These are phyloP conservation scores for Phalacrocorax carbo DNA, from an alignment of 2,113 vertebrate species.

Conservation along the genomic window DNA sequence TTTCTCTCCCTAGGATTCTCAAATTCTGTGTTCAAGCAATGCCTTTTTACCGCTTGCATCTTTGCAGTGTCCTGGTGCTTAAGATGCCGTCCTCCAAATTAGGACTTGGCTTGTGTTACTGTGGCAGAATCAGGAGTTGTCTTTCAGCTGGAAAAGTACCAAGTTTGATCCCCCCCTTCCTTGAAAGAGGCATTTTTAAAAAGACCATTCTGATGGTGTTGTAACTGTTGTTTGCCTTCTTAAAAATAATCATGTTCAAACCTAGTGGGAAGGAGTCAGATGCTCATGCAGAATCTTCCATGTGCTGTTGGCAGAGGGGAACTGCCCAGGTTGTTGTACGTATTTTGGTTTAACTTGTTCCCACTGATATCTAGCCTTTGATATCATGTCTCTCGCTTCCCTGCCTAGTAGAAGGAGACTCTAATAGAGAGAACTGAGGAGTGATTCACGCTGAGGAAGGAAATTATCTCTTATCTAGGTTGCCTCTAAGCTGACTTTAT, in stretches of 20 bases:
- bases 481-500: constrained; percentile 34
- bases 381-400: neutral
- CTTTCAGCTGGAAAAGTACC: constrained; percentile 34
- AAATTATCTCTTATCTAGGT: constrained; percentile 44
- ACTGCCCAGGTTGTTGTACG: neutral
- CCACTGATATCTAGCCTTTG: neutral
- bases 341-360: constrained; percentile 22
- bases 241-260: neutral
- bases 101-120: neutral
- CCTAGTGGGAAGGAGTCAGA: neutral
- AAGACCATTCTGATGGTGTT: neutral
- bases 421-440: neutral
- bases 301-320: neutral
- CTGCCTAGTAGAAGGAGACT: neutral
- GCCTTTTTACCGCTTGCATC: neutral
- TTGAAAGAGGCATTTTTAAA: constrained; percentile 25
- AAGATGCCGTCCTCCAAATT: neutral
- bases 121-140: neutral
- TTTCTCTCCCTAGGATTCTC: neutral
- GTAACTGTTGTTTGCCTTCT: neutral
- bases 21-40: neutral
- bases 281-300: neutral
- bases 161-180: constrained; percentile 24
- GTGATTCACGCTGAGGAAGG: constrained; percentile 12
- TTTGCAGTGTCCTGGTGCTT: neutral